Evolutionary conservation across 30 jellyfish, hydroid and myxozoan genomes (phyloP).

Genomic region (Turritopsis rubra): DNA sequence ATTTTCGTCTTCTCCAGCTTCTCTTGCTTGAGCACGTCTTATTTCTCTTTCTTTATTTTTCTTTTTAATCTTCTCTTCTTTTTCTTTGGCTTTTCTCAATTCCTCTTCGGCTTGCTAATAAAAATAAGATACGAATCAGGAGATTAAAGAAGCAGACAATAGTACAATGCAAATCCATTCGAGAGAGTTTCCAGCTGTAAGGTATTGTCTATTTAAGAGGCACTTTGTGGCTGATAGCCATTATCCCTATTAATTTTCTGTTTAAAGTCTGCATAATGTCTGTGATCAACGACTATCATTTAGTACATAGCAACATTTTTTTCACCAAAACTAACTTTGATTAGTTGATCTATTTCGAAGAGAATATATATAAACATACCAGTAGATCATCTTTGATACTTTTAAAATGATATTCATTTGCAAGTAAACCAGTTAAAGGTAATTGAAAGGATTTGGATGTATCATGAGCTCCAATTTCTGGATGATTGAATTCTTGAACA

Average conservation of each 20-base stretch:
- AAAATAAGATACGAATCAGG: not conserved
- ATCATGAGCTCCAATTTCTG: conserved; percentile 53
- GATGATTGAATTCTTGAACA: conserved; percentile 64
- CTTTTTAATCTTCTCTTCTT: conserved; percentile 46
- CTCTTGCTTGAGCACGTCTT: conserved; percentile 7
- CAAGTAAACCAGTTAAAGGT: conserved; percentile 48
- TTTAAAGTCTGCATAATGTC: too few species aligned
- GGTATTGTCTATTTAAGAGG: too few species aligned
- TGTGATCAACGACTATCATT: too few species aligned
- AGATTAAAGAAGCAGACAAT: not conserved
- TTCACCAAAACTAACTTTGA: too few species aligned
- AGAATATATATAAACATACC: conserved; percentile 45
- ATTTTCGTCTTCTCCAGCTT: conserved; percentile 37
- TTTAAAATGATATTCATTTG: conserved; percentile 57
- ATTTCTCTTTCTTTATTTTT: conserved; percentile 33
- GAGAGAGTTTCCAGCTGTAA: too few species aligned
- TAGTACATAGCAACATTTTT: too few species aligned
- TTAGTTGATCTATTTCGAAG: too few species aligned
- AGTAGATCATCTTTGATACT: conserved; percentile 71
- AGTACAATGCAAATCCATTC: not conserved
- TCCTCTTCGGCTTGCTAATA: conserved; percentile 70
- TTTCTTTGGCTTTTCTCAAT: conserved; percentile 67
- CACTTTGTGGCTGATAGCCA: too few species aligned
- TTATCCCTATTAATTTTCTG: too few species aligned
- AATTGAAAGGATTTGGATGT: conserved; percentile 57